A percentile compares a stretch with the other conserved stretches of the same genome.
Conservation (phyloP, 2,113 vertebrate genomes). For the Rhinogobius similis region DNA sequence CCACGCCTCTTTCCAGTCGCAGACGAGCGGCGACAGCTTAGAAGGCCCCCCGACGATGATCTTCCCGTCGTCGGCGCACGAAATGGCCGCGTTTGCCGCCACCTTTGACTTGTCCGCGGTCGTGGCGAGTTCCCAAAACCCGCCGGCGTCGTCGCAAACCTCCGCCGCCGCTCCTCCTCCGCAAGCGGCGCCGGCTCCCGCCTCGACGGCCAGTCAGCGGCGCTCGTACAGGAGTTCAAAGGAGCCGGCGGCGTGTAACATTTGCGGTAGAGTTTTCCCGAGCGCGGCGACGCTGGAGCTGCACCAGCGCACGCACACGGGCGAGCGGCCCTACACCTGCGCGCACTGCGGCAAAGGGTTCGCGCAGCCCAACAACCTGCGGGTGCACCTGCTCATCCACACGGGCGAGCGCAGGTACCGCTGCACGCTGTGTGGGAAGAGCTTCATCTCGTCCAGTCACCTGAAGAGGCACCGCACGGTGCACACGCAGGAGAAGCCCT, state of each 20-base stretch:
- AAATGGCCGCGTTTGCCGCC: constrained; percentile 64
- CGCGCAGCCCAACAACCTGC: constrained; percentile 70
- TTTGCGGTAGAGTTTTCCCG: constrained; percentile 57
- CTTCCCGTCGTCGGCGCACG: constrained; percentile 55
- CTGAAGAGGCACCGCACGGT: constrained; percentile 73
- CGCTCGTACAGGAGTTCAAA: constrained; percentile 36
- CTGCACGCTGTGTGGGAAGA: constrained; percentile 69
- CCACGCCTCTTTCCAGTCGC: constrained; percentile 52
- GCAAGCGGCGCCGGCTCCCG: constrained; percentile 14
- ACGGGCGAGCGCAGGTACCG: constrained; percentile 66
- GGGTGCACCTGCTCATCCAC: constrained; percentile 73
- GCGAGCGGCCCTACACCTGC: constrained; percentile 66
- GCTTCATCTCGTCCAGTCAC: constrained; percentile 72
- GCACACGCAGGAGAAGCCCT: constrained; percentile 75
- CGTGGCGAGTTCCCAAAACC: background rate
- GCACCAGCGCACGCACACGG: constrained; percentile 63
- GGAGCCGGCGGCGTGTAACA: constrained; percentile 41
- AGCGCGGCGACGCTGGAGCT: constrained; percentile 45
- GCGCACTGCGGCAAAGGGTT: constrained; percentile 72
- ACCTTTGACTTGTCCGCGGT: constrained; percentile 60
- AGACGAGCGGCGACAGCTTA: constrained; percentile 48
- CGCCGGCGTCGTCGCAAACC: constrained; percentile 5
- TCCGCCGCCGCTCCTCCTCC: constrained; percentile 13
- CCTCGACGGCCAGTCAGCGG: constrained; percentile 17
- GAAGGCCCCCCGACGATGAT: constrained; percentile 57